phyloP scores from a whole-genome alignment of 2,888 invertebrate species.

The Scotopteryx bipunctaria region DNA sequence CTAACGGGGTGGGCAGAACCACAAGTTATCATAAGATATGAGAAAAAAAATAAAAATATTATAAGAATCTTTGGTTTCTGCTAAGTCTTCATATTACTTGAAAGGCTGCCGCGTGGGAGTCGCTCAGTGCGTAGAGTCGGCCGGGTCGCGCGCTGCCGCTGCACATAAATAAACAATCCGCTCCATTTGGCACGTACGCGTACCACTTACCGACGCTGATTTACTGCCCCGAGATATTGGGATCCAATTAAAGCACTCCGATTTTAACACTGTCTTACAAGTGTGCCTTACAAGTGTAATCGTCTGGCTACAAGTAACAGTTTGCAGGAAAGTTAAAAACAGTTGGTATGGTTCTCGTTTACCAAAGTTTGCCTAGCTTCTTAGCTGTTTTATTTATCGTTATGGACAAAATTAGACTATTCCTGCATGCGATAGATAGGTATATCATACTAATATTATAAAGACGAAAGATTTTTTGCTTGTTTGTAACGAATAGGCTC shows the following conservation, averaged over 20 bases:
- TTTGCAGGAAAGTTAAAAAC: not conserved
- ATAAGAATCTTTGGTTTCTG: too few species aligned
- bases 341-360: too few species aligned
- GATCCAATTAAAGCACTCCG: slow-evolving; percentile 36
- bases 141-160: slow-evolving; percentile 25
- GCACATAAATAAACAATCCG: slow-evolving; percentile 41
- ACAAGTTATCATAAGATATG: too few species aligned
- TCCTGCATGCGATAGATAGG: too few species aligned
- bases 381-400: too few species aligned
- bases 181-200: slow-evolving; percentile 37
- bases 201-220: slow-evolving; percentile 39
- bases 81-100: not conserved
- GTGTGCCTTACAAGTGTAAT: slow-evolving; percentile 16
- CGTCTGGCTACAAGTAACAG: not conserved
- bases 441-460: too few species aligned
- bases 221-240: slow-evolving; percentile 37
- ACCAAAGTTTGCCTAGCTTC: too few species aligned
- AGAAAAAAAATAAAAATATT: too few species aligned
- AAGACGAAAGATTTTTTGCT: too few species aligned
- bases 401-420: too few species aligned
- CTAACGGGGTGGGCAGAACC: too few species aligned
- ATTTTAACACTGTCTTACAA: slow-evolving; percentile 21
- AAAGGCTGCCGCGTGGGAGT: not conserved
- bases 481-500: too few species aligned
- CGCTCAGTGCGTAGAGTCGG: slow-evolving; percentile 23